Evolutionary conservation across 1,140 invertebrate species (phyloP), one percentile per base, ranked within the genome.

Genomic region (Drosophila kepulauana): DNA sequence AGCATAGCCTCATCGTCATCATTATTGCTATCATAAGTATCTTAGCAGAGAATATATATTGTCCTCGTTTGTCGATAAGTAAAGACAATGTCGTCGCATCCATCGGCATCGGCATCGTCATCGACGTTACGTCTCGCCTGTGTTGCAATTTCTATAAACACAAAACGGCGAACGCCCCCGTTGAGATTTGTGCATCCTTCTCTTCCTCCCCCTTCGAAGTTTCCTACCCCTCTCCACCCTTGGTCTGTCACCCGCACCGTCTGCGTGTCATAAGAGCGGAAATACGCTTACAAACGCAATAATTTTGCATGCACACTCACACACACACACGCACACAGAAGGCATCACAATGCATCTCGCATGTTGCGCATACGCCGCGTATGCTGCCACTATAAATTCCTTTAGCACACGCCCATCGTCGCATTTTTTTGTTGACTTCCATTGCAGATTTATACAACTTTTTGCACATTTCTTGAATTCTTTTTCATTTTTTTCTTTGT

Each of bases 201-300:
- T 1, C n/a, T 1, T 7, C 16, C 5, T 5, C n/a, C 38, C 10
- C 20, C 20, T 4, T 25, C 3, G 20, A 25, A 25, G 20, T 25
- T 25, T 25, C 20, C n/a, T 1, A 2, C 7, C 43, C 28, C 25
- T 35, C 35, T 16, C 35, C 15, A 1, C 16, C 11, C 20, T 25
- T 25, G 20, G 20, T 25, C 3, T 25, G 11, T 13, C 15, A 35
- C 25, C n/a, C 20, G 15, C 13, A 6, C 25, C 41, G 69, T 52
- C 62, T 77, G 64, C 28, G 20, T 78, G 75, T 68, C 71, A 78
- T 78, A 78, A 75, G 65, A 75, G 46, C 71, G 64, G 56, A 75
- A 78, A 65, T 78, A 69, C 71, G 75, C 71, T 78, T 69, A 78
- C 75, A 78, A 74, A 69, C 61, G 75, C 71, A 68, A 78, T 78